Evolutionary conservation across 2,888 invertebrate genomes (phyloP).

Genomic region (Sesia bembeciformis): DNA sequence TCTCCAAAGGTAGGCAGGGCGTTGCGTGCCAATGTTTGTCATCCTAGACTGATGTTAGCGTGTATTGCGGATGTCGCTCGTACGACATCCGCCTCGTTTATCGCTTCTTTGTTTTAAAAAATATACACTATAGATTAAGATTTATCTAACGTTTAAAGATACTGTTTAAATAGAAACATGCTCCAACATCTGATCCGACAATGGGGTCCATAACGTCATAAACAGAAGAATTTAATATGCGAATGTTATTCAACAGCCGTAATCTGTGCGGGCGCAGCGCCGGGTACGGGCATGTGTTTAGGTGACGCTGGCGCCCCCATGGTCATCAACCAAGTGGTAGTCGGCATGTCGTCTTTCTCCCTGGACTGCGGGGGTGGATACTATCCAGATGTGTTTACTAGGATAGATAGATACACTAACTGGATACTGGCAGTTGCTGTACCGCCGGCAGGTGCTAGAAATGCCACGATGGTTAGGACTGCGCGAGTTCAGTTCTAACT

Average conservation of each 20-base stretch:
- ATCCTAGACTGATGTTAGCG: too few species aligned
- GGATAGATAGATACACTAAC: constrained; percentile 29
- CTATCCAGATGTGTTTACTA: constrained; percentile 35
- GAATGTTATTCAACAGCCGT: constrained; percentile 17
- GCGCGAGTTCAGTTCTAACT: neutral
- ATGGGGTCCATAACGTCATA: too few species aligned
- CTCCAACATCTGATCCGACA: too few species aligned
- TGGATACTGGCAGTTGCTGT: constrained; percentile 39
- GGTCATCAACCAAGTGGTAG: constrained; percentile 20
- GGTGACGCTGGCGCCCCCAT: constrained; percentile 50
- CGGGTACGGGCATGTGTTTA: constrained; percentile 25
- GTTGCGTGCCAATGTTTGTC: too few species aligned
- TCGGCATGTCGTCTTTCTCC: constrained; percentile 31
- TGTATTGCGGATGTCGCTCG: too few species aligned
- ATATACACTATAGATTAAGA: too few species aligned
- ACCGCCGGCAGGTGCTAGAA: constrained; percentile 6
- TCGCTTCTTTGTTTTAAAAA: too few species aligned
- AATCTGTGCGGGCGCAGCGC: constrained; percentile 29
- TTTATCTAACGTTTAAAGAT: too few species aligned
- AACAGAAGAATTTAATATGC: too few species aligned
- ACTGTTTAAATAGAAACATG: too few species aligned
- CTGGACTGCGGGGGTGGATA: constrained; percentile 18
- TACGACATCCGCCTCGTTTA: too few species aligned
- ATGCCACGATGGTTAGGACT: neutral
- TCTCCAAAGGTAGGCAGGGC: too few species aligned